Base-by-base conservation (phyloP, 2,113 vertebrate species). In the Paramisgurnus dabryanus region DNA sequence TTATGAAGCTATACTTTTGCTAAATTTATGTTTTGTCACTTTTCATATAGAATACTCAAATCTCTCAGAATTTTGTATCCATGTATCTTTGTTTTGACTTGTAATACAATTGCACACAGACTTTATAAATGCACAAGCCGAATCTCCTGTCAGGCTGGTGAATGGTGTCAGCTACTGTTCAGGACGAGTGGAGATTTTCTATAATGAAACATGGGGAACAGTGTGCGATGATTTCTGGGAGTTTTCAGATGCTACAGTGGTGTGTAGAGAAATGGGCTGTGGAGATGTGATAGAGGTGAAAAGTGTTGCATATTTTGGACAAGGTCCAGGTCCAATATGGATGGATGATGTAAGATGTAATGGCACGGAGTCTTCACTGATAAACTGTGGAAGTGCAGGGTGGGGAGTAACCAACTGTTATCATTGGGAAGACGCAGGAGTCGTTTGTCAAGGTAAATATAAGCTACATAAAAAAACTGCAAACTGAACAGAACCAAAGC, bases 191-290 rank as follows among this genome's bases (percentile, higher is more conserved):
- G 80, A 76, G 55, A 55, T 81, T 69, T 13, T 60, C 11, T 4
- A 40, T 57, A 9, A 39, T 57, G 61, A 12, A 7, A 1, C 0
- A 5, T 74, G 79, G 79, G 70, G 68, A 67, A 80, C 79, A 15
- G 79, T 80, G 60, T 80, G 79, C 67, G 61, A 47, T 73, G 45
- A 73, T 66, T 0, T 0, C 15, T 80, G 79, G 79, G 49, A 58
- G 57, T 34, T 58, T 12, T 4, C 3, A 15, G 60, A 80, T 13
- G 79, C 70, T 58, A 22, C 18, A 15, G 78, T 80, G 58, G 58
- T 72, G 57, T 79, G 78, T 72, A 53, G 39, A 65, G 47, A 80
- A 45, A 8, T 80, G n/a, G 49, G 34, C 2, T 80, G 78, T 76
- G 80, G 80, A 12, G 0, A 40, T 15, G 80, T 12, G 11, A 9